Percentiles rank a stretch among this genome's conserved stretches.
Evolutionary conservation across 2,113 vertebrate genomes (phyloP).

Genomic region (Megalops atlanticus): DNA sequence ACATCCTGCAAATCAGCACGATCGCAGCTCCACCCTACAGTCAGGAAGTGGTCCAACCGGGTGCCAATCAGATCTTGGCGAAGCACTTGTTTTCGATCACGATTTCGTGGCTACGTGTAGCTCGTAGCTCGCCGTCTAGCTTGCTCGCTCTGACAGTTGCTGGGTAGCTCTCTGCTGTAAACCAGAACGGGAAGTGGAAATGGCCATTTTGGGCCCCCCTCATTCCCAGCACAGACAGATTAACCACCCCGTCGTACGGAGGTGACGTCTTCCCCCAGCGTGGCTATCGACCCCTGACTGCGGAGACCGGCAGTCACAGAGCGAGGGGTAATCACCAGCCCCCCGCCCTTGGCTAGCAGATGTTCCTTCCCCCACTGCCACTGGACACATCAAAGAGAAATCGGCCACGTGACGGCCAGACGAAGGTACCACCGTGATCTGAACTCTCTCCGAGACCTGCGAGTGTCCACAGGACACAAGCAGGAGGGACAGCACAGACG

Average conservation of each 20-base stretch:
- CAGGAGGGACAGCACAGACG: not conserved
- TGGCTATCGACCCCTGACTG: constrained; percentile 6
- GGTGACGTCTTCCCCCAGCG: not conserved
- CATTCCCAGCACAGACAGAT: not conserved
- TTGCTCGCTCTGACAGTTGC: no score
- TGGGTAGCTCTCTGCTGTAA: no score
- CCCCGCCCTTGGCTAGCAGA: constrained; percentile 11
- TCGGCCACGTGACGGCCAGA: constrained; percentile 12
- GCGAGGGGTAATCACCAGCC: constrained; percentile 21
- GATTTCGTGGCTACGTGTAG: no score
- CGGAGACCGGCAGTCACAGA: constrained; percentile 18
- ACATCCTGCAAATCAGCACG: no score
- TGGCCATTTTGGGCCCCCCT: no score
- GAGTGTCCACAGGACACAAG: not conserved
- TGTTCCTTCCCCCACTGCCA: constrained; percentile 14
- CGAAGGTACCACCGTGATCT: constrained; percentile 1
- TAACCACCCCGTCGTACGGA: not conserved
- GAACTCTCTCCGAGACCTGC: not conserved
- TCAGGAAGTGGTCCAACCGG: no score
- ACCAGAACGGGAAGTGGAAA: no score
- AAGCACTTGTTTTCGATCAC: no score
- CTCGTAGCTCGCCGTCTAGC: no score
- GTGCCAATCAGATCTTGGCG: no score
- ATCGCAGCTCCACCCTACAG: no score
- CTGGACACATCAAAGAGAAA: constrained; percentile 23